Evolutionary conservation across 2,113 vertebrate genomes (phyloP), one percentile per base, ranked within the genome.

Genomic region (Seriola quinqueradiata): DNA sequence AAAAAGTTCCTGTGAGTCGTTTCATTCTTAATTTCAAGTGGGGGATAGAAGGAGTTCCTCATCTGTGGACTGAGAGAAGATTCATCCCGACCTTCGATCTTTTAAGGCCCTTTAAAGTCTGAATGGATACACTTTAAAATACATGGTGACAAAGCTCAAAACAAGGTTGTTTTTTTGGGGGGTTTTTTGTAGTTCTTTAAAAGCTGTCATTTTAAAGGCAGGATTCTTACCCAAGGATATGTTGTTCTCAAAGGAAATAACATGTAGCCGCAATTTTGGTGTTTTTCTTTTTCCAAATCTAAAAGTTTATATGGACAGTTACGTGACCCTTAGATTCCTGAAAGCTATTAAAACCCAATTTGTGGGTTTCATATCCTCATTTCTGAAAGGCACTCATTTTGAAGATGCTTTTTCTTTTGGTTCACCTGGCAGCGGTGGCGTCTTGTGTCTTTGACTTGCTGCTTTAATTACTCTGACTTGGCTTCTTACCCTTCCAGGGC

Each of bases 401-500:
- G 12, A 12, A 34, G 28, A 34, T 9, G 0, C 14, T 44, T 58
- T 57, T 50, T 17, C 4, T 32, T 38, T 75, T 42, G 38, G 38
- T 61, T 16, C 44, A 67, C 48, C 70, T 71, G 42, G 38, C 19
- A 72, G 54, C 8, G 4, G n/a, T 16, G 52, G 23, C 44, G 28
- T 21, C 42, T 57, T 82, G 63, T 46, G 69, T 77, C 63, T 89
- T 58, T 25, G 38, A 54, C 55, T 61, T 12, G 38, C 57, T 57
- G 54, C 70, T 87, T 87, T 84, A 88, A 89, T 90, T 77, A 70
- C 54, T 69, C 68, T 25, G 36, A 74, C 64, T 48, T 23, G 36
- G 40, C 23, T 66, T 58, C n/a, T 66, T 48, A 54, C 50, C 44
- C 73, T 79, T 74, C 40, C 79, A 81, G 76, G 63, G 78, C n/a